Conservation (phyloP, 2,888 invertebrate species). For the Panopea generosa region DNA sequence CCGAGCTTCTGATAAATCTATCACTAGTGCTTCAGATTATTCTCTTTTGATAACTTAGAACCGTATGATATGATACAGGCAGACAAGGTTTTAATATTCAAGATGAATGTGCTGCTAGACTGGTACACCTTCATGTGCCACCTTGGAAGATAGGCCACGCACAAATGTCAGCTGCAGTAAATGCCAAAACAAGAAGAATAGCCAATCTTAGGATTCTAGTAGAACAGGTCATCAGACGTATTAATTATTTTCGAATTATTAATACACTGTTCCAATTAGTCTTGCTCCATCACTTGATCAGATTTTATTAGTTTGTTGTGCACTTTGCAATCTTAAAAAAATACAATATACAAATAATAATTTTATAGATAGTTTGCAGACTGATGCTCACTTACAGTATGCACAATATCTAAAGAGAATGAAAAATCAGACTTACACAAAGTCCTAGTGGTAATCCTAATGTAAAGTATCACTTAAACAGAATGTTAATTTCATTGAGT, state of each 20-base stretch:
- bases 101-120: constrained; percentile 19
- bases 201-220: constrained; percentile 11
- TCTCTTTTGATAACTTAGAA: constrained; percentile 34
- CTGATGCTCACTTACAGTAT: no score
- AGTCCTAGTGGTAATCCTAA: no score
- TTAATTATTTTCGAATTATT: constrained; percentile 12
- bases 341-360: constrained; percentile 22
- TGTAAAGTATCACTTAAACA: no score
- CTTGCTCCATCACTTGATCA: constrained; percentile 14
- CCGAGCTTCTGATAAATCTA: constrained; percentile 56
- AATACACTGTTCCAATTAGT: constrained; percentile 16
- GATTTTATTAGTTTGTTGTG: constrained; percentile 13
- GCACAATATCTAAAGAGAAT: no score
- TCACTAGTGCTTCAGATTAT: constrained; percentile 44
- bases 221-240: constrained; percentile 23
- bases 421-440: no score
- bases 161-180: constrained; percentile 21
- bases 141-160: constrained; percentile 24
- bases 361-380: not conserved
- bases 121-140: constrained; percentile 10
- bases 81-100: constrained; percentile 58
- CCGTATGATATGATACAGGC: constrained; percentile 60
- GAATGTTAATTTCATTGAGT: no score
- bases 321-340: constrained; percentile 18
- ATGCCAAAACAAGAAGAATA: constrained; percentile 7